Conservation (phyloP, 2,797 vertebrate genomes). For the Hafferia zeledoni region DNA sequence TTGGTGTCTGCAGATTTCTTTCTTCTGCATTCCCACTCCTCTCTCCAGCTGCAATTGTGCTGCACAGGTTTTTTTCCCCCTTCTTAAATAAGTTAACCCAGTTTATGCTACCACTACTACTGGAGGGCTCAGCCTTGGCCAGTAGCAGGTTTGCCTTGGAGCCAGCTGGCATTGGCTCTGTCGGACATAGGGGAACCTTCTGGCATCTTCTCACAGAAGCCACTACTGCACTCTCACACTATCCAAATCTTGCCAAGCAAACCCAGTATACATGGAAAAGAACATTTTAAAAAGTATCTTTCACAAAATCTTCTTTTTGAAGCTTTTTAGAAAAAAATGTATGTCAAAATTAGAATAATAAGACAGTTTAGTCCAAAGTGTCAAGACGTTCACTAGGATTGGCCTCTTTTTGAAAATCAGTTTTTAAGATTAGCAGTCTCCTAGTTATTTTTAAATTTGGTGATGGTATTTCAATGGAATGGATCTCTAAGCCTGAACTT, state of each 20-base stretch:
- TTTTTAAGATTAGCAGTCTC: background rate
- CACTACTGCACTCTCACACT: background rate
- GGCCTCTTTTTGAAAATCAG: rapidly evolving
- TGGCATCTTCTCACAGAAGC: background rate
- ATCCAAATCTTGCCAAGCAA: background rate
- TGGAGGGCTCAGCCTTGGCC: background rate
- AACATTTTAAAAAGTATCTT: background rate
- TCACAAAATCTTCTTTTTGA: background rate
- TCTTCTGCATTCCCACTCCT: background rate
- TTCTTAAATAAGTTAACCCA: background rate
- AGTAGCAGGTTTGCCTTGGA: background rate
- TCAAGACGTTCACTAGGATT: background rate
- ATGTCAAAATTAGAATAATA: background rate
- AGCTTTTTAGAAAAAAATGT: background rate
- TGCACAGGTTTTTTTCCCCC: background rate
- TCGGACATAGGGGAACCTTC: background rate
- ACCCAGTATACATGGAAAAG: background rate
- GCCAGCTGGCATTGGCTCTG: background rate
- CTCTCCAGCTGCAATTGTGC: background rate
- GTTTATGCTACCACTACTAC: background rate
- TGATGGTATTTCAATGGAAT: background rate
- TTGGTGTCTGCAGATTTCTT: background rate
- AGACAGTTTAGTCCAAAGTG: background rate
- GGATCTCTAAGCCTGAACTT: background rate
- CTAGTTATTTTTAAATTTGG: background rate